These are phyloP conservation scores for Falco cherrug DNA, from an alignment of 2,797 vertebrate genomes.

Conservation along the genomic window DNA sequence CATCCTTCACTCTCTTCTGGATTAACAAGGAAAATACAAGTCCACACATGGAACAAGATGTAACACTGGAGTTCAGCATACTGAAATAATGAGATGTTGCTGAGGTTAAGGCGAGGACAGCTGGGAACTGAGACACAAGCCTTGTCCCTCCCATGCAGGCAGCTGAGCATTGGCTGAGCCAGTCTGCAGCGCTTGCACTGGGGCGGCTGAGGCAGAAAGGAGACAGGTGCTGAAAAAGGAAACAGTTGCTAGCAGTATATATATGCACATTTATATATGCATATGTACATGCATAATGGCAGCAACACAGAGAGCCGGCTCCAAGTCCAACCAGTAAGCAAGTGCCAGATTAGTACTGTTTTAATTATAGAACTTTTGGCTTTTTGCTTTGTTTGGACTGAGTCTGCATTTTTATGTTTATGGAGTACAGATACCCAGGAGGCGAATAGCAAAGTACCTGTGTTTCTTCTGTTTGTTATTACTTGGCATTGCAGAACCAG, in stretches of 20 bases:
- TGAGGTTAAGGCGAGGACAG: background rate
- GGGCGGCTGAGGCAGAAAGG: background rate
- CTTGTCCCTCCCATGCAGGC: background rate
- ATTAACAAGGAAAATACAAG: background rate
- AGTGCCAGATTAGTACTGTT: background rate
- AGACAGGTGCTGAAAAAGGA: background rate
- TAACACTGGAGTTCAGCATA: rapidly evolving
- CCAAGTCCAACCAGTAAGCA: background rate
- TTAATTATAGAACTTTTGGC: background rate
- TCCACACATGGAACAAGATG: background rate
- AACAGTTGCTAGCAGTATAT: background rate
- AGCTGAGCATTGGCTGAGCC: background rate
- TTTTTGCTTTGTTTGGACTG: background rate
- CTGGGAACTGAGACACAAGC: background rate
- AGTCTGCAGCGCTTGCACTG: background rate
- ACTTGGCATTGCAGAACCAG: background rate
- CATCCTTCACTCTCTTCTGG: background rate
- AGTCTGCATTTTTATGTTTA: background rate
- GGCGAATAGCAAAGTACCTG: background rate
- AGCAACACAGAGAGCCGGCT: background rate
- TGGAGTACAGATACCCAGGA: background rate
- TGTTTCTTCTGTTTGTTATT: background rate
- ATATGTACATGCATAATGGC: background rate
- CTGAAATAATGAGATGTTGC: background rate
- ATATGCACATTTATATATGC: background rate